phyloP scores from a whole-genome alignment of 2,113 vertebrate genomes.

The Zapus hudsonius region DNA sequence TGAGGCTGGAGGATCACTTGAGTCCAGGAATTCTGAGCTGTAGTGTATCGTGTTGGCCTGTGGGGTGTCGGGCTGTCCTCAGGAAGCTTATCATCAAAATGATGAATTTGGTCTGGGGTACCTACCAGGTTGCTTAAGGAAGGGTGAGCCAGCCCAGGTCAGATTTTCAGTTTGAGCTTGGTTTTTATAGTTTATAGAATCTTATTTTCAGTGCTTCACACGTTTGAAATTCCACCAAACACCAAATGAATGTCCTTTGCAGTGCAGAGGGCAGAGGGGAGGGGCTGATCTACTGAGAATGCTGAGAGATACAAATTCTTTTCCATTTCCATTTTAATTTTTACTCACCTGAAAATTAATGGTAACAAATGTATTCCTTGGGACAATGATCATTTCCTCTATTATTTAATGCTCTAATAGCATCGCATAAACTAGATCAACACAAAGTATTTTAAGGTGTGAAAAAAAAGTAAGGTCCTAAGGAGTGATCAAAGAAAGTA shows the following conservation, averaged over 20 bases:
- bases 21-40: neutral
- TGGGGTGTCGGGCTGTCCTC: no score
- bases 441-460: neutral
- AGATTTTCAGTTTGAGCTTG: neutral
- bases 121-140: neutral
- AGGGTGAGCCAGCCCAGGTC: neutral
- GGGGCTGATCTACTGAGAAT: neutral
- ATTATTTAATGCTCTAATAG: neutral
- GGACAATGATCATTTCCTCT: neutral
- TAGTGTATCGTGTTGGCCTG: neutral
- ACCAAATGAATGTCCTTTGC: neutral
- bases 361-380: neutral
- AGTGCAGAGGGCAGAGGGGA: no score
- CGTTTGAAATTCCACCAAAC: neutral
- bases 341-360: neutral
- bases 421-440: neutral
- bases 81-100: no score
- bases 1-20: neutral
- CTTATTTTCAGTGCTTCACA: neutral
- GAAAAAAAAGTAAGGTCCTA: neutral
- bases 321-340: constrained; percentile 47
- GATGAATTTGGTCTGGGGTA: neutral
- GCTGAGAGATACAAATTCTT: neutral
- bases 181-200: constrained; percentile 7
- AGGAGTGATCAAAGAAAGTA: constrained; percentile 9